Evolutionary conservation across 2,797 vertebrate species (phyloP).

Genomic region (Sphaeramia orbicularis): DNA sequence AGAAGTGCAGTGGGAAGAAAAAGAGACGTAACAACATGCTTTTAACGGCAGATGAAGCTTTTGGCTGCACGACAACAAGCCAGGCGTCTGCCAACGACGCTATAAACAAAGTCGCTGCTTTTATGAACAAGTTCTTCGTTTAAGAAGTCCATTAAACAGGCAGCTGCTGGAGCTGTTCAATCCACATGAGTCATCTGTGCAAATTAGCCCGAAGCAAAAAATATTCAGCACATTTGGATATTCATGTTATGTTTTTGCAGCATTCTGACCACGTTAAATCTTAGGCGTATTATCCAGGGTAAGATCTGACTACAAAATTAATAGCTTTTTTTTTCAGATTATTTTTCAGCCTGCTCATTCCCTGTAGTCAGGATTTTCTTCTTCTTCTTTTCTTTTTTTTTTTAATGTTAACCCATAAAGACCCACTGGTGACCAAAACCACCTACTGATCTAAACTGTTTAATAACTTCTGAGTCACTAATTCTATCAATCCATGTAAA

Average conservation of each 20-base stretch:
- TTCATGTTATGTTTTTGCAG: slow-evolving; percentile 13
- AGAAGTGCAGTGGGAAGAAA: not conserved
- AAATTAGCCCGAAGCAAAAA: slow-evolving; percentile 47
- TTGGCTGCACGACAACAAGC: slow-evolving; percentile 46
- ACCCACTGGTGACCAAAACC: no score
- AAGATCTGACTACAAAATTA: not conserved
- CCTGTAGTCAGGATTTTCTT: not conserved
- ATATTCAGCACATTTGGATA: slow-evolving; percentile 30
- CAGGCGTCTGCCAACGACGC: slow-evolving; percentile 19
- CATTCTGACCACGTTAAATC: slow-evolving; percentile 6
- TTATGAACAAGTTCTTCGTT: slow-evolving; percentile 44
- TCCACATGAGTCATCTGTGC: slow-evolving; percentile 52
- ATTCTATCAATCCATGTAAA: no score
- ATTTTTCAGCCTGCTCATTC: not conserved
- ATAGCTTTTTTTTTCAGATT: not conserved
- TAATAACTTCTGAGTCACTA: no score
- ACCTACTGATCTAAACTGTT: no score
- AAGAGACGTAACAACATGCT: slow-evolving; percentile 11
- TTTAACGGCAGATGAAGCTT: slow-evolving; percentile 23
- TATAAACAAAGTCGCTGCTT: slow-evolving; percentile 48
- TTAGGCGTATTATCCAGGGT: slow-evolving; percentile 6
- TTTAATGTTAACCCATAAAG: no score
- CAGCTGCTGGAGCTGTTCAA: slow-evolving; percentile 53
- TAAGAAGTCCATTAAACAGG: slow-evolving; percentile 56
- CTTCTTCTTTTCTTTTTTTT: no score